A percentile compares a stretch with the other conserved stretches of the same genome.
Conservation (phyloP, 1,140 invertebrate genomes). For the Euura lappo region DNA sequence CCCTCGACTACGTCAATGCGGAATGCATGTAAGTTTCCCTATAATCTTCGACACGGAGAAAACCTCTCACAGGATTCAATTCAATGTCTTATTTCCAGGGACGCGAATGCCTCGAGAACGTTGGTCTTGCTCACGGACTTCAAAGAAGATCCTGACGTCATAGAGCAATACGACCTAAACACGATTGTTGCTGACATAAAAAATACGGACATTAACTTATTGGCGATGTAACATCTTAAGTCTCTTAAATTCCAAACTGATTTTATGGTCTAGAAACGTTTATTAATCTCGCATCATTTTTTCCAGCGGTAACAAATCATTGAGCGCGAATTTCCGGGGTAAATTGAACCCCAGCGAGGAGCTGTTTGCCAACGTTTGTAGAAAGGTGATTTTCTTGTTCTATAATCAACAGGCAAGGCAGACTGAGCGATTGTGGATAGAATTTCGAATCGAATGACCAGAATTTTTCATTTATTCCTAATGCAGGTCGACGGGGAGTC, state of each 20-base stretch:
- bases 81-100: slow-evolving; percentile 13
- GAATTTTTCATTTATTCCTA: background rate
- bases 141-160: slow-evolving; percentile 29
- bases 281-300: background rate
- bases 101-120: slow-evolving; percentile 6
- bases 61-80: too few relatives aligned
- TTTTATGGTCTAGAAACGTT: background rate
- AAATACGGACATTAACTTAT: background rate
- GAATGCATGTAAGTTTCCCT: slow-evolving; percentile 29
- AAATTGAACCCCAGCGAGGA: slow-evolving; percentile 8
- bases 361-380: background rate
- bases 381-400: background rate
- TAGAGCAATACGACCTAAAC: slow-evolving; percentile 22
- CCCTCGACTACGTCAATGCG: slow-evolving; percentile 27
- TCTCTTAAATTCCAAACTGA: background rate
- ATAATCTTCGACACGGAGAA: too few relatives aligned
- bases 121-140: slow-evolving; percentile 35
- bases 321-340: background rate
- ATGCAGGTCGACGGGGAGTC: background rate
- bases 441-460: too few relatives aligned
- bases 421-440: too few relatives aligned
- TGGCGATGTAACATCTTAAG: background rate
- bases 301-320: background rate
- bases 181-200: background rate
- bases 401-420: too few relatives aligned